Evolutionary conservation across 2,888 invertebrate genomes (phyloP), one percentile per base, ranked within the genome.

Genomic region (Epinotia ramella): DNA sequence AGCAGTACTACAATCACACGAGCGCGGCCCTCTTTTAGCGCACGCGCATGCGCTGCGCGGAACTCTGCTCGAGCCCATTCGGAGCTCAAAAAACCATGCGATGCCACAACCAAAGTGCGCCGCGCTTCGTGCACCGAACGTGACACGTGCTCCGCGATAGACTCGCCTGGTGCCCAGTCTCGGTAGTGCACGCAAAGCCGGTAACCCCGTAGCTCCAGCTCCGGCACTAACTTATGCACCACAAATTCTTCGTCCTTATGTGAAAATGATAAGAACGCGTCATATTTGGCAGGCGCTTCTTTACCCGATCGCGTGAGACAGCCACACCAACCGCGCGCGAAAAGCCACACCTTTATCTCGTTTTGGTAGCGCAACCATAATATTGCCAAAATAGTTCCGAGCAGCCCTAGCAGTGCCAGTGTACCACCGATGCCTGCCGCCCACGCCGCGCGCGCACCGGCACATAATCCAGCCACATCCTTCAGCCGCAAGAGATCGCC

Each of bases 211-310:
- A 96, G 73, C 87, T 97, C 97, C 76, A 98, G 90, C 66, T 95
- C 95, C 0, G 96, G 95, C 63, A 97, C 94, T 77, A 98, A 86
- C 79, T 96, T 92, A 28, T 96, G 95, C 0, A 95, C 91, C 13
- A 97, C 96, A 83, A 97, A 96, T 3, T 95, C 95, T 83, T 96
- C 96, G 86, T 98, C 98, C 84, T 96, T 95, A 85, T 97, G 96
- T 4, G 97, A 96, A 86, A 96, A 98, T 81, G 97, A 97, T 79
- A 98, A 95, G 87, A 98, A 98, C 0, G 97, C 97, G 87, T 98
- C 98, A 88, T 96, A 98, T 44, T 74, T 82, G 6, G 81, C 81
- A 81, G 81, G 83, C 1, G 84, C 79, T 79, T 82, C 83, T 0
- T 77, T 40, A 4, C 79, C 77, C 6, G 81, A 81, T 70, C 81